Evolutionary conservation across 2,797 vertebrate species (phyloP), one percentile per base, ranked within the genome.

Genomic region (Lutra lutra): DNA sequence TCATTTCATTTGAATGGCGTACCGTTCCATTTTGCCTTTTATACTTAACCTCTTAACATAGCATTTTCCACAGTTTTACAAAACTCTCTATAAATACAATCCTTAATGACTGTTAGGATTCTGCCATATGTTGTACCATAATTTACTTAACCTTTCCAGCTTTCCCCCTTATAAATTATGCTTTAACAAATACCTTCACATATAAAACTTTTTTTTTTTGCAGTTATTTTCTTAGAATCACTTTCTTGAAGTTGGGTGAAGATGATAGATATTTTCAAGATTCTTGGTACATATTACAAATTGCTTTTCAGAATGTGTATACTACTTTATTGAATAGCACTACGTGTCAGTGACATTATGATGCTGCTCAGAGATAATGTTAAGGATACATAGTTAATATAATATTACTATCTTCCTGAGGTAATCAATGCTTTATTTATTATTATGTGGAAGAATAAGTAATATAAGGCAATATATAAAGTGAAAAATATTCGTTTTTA

Each of bases 401-500:
- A 88, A 73, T n/a, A 40, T 78, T 83, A n/a, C 38, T 84, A 54
- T 48, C 64, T 93, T 82, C 29, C 7, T 77, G 92, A 87, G 8
- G 17, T n/a, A 95, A 83, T 77, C 72, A 86, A 83, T 62, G 25
- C 8, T 60, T 97, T 86, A 38, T 72, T 82, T 73, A 56, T 78
- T 93, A 79, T 40, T 82, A 66, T 84, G 17, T 86, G 25, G n/a
- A 77, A 51, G 40, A 62, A 91, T 62, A 86, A 43, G 48, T 85
- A 92, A 92, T 77, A 83, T 58, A 82, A 80, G 60, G 46, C 58
- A 92, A 86, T 40, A 40, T 40, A 40, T 40, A 40, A 40, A 86
- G 85, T 70, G 40, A 94, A 40, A 86, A 78, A 90, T 77, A 68
- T 75, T 88, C 86, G 40, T 80, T 90, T 70, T 92, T 80, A 94